Conservation (phyloP, 1,140 invertebrate species). For the Zaprionus africanus region DNA sequence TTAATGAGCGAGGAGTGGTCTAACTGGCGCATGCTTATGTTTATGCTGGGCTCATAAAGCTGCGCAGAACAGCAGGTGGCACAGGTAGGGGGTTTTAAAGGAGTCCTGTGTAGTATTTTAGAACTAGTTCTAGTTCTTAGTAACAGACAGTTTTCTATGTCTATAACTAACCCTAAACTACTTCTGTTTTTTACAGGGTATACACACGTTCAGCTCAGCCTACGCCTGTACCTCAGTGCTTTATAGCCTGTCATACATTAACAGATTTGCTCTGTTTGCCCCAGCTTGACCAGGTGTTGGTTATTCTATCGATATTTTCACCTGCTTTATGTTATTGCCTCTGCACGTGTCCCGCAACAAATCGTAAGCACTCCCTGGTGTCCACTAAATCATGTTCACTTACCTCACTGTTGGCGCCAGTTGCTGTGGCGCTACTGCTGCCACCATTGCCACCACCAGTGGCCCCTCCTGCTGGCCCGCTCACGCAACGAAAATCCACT, state of each 20-base stretch:
- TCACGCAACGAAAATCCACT: slow-evolving; percentile 84
- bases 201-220: background rate
- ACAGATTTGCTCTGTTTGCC: slow-evolving; percentile 1
- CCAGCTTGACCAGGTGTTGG: slow-evolving; percentile 1
- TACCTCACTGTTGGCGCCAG: slow-evolving; percentile 80
- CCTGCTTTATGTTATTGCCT: background rate
- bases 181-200: background rate
- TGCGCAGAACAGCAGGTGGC: background rate
- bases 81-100: background rate
- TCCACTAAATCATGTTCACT: slow-evolving; percentile 75
- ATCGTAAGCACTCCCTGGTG: slow-evolving; percentile 74
- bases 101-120: no score
- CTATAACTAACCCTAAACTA: background rate
- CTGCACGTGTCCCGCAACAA: slow-evolving; percentile 47
- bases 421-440: slow-evolving; percentile 45
- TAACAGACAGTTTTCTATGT: background rate
- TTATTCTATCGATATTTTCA: background rate
- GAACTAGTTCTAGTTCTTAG: no score
- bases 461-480: slow-evolving; percentile 32
- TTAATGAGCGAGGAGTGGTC: slow-evolving; percentile 59
- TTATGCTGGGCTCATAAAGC: slow-evolving; percentile 6
- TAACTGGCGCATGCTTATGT: background rate
- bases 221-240: background rate
- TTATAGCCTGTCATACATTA: background rate
- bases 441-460: slow-evolving; percentile 25